Evolutionary conservation across 2,113 vertebrate species (phyloP).

Genomic region (Percopsis transmontana): DNA sequence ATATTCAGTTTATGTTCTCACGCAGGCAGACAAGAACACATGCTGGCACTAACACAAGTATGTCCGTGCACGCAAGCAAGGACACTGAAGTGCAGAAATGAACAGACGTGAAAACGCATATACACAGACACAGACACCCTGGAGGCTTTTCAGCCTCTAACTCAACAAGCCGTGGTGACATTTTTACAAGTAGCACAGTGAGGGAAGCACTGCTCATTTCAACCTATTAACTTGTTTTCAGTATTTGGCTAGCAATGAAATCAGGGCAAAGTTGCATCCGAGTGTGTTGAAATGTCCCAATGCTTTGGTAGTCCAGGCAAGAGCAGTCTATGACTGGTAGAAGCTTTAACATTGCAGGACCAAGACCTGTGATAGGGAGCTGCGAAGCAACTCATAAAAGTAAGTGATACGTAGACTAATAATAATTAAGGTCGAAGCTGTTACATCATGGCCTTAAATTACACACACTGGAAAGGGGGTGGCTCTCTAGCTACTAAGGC

Average conservation of each 20-base stretch:
- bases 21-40: constrained; percentile 27
- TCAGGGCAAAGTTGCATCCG: background rate
- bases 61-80: constrained; percentile 12
- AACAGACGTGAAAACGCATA: background rate
- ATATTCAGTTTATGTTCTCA: constrained; percentile 22
- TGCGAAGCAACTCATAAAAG: no score
- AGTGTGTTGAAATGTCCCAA: background rate
- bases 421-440: no score
- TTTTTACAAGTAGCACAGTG: constrained; percentile 48
- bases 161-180: constrained; percentile 41
- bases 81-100: constrained; percentile 26
- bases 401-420: no score
- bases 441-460: no score
- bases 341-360: no score
- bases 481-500: no score
- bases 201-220: constrained; percentile 18
- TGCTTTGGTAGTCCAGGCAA: no score
- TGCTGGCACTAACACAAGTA: constrained; percentile 7
- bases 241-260: background rate
- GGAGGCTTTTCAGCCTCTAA: constrained; percentile 39
- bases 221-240: constrained; percentile 19
- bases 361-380: no score
- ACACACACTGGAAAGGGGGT: no score
- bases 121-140: background rate
- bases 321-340: no score